Evolutionary conservation across 2,888 invertebrate genomes (phyloP), one percentile per base, ranked within the genome.

Genomic region (Petrophora chlorosata): DNA sequence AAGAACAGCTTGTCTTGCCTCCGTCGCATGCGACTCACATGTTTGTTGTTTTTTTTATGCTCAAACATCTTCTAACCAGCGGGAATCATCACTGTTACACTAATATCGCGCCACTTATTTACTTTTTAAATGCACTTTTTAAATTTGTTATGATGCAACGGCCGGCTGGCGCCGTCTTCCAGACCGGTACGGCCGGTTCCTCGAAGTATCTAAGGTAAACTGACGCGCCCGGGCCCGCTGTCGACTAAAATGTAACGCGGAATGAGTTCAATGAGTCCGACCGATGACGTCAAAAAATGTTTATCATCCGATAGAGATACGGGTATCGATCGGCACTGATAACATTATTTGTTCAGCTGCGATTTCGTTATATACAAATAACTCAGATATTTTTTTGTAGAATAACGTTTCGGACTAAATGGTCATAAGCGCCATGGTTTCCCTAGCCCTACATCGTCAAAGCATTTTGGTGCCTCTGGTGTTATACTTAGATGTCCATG

Each of bases 191-290:
- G 28, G 12, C 33, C 9, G 33, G 3, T 28, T 23, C 33, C 10
- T 2, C 15, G 25, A 25, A 15, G 12, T 34, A 23, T 47, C 19
- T 16, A 28, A 38, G 33, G 28, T 33, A 16, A n/a, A 40, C 34
- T 47, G 46, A 40, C 36, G 32, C 32, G 22, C 9, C 40, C 41
- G 22, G 8, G 10, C 13, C 5, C n/a, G n/a, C n/a, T n/a, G n/a
- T n/a, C 19, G 25, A 8, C 10, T 28, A 45, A 41, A 51, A 28
- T 22, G 17, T 34, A 22, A 19, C 36, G 19, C 35, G 10, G 26
- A 39, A 30, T 42, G 42, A 34, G 40, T 44, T 35, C 30, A 39
- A 30, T 42, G 42, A 34, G 40, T 44, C 40, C 30, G 35, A 0
- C 19, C 19, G 19, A 4, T 3, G 25, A 3, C 4, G 25, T 1